phyloP scores from a whole-genome alignment of 2,797 vertebrate genomes.

The Alfaro cultratus region DNA sequence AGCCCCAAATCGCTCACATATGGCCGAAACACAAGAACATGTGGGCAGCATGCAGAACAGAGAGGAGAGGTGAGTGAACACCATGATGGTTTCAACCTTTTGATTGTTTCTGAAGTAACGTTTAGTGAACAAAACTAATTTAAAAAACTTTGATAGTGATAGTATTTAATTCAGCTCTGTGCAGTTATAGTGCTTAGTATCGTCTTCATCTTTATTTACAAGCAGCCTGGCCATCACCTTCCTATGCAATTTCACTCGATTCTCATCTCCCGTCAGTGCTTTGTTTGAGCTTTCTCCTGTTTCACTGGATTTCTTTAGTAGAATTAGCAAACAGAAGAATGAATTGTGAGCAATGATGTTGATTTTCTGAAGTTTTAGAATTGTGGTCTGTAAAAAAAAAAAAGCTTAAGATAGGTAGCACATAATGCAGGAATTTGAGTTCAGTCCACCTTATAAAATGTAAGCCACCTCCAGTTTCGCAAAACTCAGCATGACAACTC shows the following conservation, averaged over 20 bases:
- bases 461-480: constrained; percentile 4
- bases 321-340: too few species aligned
- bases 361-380: too few species aligned
- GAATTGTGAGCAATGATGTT: too few species aligned
- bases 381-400: neutral
- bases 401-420: neutral
- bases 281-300: too few species aligned
- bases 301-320: too few species aligned
- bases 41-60: constrained; percentile 21
- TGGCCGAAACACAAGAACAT: constrained; percentile 52
- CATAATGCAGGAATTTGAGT: constrained; percentile 46
- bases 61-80: neutral
- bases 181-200: neutral
- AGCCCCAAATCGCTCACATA: constrained; percentile 80
- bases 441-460: constrained; percentile 34
- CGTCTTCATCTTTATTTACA: neutral
- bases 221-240: neutral
- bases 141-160: neutral
- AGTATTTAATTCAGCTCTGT: neutral
- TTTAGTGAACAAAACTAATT: neutral
- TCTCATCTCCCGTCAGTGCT: too few species aligned
- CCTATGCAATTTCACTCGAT: too few species aligned
- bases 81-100: constrained; percentile 21
- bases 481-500: constrained; percentile 22
- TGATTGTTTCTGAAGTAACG: constrained; percentile 2